These are phyloP conservation scores for Rhynchotus rufescens DNA, from an alignment of 2,797 vertebrate genomes.

Conservation along the genomic window DNA sequence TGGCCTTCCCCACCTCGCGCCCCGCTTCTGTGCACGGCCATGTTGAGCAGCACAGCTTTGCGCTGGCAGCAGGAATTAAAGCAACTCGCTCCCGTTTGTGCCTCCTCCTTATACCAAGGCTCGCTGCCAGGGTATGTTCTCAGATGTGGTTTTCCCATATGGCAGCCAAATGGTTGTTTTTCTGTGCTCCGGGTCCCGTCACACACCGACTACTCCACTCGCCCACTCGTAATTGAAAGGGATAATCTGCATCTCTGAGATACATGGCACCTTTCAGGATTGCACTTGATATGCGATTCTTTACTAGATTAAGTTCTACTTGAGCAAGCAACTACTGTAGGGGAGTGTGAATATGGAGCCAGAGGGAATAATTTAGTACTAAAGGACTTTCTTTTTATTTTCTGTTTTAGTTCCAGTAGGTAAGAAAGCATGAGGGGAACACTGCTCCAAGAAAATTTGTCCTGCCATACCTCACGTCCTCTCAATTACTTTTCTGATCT, in stretches of 20 bases:
- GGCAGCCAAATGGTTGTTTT: constrained; percentile 57
- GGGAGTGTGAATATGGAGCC: background rate
- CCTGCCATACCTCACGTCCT: rapidly evolving
- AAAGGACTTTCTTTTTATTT: background rate
- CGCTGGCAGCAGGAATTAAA: constrained; percentile 40
- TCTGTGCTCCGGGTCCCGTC: constrained; percentile 29
- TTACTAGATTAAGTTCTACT: background rate
- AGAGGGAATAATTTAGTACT: background rate
- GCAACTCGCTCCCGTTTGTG: background rate
- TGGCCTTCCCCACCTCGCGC: too few relatives aligned
- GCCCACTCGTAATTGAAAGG: background rate
- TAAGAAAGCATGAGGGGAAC: background rate
- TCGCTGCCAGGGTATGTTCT: constrained; percentile 48
- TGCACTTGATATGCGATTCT: background rate
- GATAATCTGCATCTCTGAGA: background rate
- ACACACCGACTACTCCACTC: background rate
- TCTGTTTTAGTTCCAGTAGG: background rate
- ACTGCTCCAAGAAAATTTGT: background rate
- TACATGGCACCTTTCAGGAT: constrained; percentile 3
- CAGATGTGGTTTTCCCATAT: constrained; percentile 66
- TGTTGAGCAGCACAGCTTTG: constrained; percentile 34
- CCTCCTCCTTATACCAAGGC: background rate
- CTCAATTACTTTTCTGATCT: background rate
- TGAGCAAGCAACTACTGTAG: background rate
- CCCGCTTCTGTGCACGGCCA: too few relatives aligned